These are phyloP conservation scores for Oxyscelio sp. DNA, from an alignment of 2,888 invertebrate species.

Conservation along the genomic window DNA sequence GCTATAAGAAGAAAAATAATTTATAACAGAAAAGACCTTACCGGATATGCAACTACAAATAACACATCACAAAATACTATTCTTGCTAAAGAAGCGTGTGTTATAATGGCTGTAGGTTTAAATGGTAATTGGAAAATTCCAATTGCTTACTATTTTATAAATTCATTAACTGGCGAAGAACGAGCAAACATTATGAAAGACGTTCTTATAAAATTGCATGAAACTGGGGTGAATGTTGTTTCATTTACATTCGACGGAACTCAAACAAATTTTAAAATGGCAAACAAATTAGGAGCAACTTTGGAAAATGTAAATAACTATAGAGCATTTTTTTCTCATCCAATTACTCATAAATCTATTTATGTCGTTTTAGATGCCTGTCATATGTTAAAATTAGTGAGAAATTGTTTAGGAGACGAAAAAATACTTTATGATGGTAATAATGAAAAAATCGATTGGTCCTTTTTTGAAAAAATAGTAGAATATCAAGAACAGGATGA, in stretches of 20 bases:
- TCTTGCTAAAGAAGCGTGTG: constrained; percentile 62
- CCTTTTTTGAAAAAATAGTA: neutral
- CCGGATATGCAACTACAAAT: too few species aligned
- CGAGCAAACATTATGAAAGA: constrained; percentile 30
- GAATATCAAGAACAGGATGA: neutral
- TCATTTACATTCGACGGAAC: constrained; percentile 36
- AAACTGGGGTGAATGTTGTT: constrained; percentile 4
- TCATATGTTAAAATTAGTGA: too few species aligned
- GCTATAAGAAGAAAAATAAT: constrained; percentile 22
- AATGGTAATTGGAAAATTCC: constrained; percentile 64
- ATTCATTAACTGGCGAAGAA: constrained; percentile 46
- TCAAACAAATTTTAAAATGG: constrained; percentile 3
- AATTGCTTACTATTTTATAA: constrained; percentile 57
- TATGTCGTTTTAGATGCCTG: too few species aligned
- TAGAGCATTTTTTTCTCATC: neutral
- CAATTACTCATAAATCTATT: too few species aligned
- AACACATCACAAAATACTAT: too few species aligned
- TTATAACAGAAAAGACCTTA: too few species aligned
- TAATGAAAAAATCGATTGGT: constrained; percentile 28
- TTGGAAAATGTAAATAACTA: neutral
- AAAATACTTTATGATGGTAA: constrained; percentile 18
- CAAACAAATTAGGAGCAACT: neutral
- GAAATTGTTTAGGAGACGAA: too few species aligned
- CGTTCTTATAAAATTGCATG: neutral
- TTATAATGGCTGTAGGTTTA: constrained; percentile 48